Base-by-base conservation (phyloP, 2,113 vertebrate species). In the Tupaia tana region DNA sequence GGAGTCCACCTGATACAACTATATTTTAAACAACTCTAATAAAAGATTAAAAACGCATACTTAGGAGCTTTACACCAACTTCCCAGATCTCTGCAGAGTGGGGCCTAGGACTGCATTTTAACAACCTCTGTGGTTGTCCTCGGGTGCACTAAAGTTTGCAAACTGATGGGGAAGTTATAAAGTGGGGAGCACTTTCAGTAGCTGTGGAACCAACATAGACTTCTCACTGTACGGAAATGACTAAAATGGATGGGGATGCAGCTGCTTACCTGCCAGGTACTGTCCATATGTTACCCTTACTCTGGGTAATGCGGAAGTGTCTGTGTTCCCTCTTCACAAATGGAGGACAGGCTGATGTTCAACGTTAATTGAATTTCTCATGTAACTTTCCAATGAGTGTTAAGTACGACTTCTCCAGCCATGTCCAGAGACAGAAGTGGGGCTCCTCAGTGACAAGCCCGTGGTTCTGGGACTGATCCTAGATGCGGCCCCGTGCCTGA, bases 11-110 rank as follows among this genome's bases (percentile, higher is more conserved):
- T 43, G 43, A 43, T 43, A 43, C 52, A 95, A 58, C 67, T 73
- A 66, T 27, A 88, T 87, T 73, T 94, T 90, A 80, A 90, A 70
- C 31, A 86, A 43, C 69, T 56, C 13, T 74, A 83, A 80, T 90
- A 95, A 93, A 94, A 95, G 79, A 81, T 71, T 66, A 70, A 79
- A 86, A 59, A 81, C 69, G 9, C 20, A 86, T 24, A 85, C 91
- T 94, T 84, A 52, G 74, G 81, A 87, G 77, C 85, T 85, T 75
- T 43, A 91, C 27, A 24, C 70, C 31, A 85, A 19, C 43, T 83
- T 82, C 25, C 27, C 31, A 24, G 66, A 64, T 91, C 22, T 86
- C 64, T 94, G 82, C 22, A 88, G 13, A 24, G 24, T 69, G 63
- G 64, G 18, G 66, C 18, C 34, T 10, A 66, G 64, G 29, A 80